Base-by-base conservation (phyloP, 2,797 vertebrate genomes). In the Argyrosomus regius region DNA sequence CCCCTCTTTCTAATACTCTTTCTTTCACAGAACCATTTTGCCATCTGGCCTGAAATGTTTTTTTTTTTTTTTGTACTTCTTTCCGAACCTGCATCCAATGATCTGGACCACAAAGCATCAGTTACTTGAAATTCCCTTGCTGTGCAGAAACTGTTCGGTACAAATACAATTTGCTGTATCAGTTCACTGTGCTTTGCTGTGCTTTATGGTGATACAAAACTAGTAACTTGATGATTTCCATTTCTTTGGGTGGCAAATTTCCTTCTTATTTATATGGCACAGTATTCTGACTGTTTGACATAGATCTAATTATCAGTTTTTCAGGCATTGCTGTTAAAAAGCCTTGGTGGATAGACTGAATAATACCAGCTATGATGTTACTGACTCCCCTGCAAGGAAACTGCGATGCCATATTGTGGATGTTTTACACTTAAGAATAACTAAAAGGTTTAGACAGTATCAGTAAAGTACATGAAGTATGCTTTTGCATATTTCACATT, bases 131-230 rank as follows among this genome's bases (percentile, higher is more conserved):
- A 79, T 75, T 28, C 72, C 11, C 45, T n/a, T 46, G 39, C 66
- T 66, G 57, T 72, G 57, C 59, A 62, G 52, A 82, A 76, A 57
- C 28, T 18, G 26, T 61, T 72, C 7, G 41, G 50, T 57, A 50
- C 64, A 64, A 65, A 61, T 64, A 50, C 9, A 62, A 52, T 65
- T 72, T 58, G 52, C 2, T 28, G 22, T 73, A 56, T 88, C 63
- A 48, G 59, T 26, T 71, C 56, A 48, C 26, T 54, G 52, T 41
- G 26, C 58, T 68, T 46, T 58, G 6, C 9, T 77, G 10, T 17
- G 49, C n/a, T 61, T 59, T 31, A 39, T 63, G 14, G 20, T 18
- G 20, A 39, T 24, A 35, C 35, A 49, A 31, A 76, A 35, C 24
- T 1, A 58, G 61, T n/a, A 68, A 56, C 13, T 50, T 3, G 18